phyloP scores from a whole-genome alignment of 2,113 vertebrate genomes.

The Gobius niger region DNA sequence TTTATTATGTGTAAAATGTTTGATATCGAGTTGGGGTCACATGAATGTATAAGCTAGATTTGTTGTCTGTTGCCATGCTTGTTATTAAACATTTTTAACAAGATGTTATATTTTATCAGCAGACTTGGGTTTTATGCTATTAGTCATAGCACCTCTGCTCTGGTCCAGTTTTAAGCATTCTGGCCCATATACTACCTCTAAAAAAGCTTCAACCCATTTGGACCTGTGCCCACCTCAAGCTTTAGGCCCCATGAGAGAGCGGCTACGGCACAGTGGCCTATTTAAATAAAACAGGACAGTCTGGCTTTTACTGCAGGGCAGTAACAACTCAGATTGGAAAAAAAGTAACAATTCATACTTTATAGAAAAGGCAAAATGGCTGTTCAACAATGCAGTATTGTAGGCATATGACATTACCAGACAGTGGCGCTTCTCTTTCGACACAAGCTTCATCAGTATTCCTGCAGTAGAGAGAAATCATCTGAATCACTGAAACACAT shows the following conservation, averaged over 20 bases:
- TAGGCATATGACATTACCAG: constrained; percentile 14
- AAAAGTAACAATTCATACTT: background rate
- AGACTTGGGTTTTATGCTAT: background rate
- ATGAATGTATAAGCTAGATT: constrained; percentile 68
- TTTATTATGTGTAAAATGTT: constrained; percentile 62
- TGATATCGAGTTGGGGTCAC: constrained; percentile 65
- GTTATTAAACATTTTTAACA: constrained; percentile 74
- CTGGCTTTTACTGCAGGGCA: background rate
- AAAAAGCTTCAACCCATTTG: background rate
- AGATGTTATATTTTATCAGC: constrained; percentile 53
- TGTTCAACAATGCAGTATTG: constrained; percentile 23
- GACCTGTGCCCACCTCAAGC: background rate
- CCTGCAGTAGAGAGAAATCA: constrained; percentile 29
- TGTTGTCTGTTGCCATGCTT: constrained; percentile 71
- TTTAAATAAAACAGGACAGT: constrained; percentile 30
- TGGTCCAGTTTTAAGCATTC: background rate
- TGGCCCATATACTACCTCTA: background rate
- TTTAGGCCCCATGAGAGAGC: background rate
- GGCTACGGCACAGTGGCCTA: background rate
- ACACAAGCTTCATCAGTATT: constrained; percentile 53
- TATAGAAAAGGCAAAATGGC: constrained; percentile 10
- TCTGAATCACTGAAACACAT: constrained; percentile 41
- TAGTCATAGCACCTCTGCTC: background rate
- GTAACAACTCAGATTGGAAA: background rate
- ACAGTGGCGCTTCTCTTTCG: constrained; percentile 10